Evolutionary conservation across 1,140 invertebrate species (phyloP), one percentile per base, ranked within the genome.

Genomic region (Hydropsyche tenuis): DNA sequence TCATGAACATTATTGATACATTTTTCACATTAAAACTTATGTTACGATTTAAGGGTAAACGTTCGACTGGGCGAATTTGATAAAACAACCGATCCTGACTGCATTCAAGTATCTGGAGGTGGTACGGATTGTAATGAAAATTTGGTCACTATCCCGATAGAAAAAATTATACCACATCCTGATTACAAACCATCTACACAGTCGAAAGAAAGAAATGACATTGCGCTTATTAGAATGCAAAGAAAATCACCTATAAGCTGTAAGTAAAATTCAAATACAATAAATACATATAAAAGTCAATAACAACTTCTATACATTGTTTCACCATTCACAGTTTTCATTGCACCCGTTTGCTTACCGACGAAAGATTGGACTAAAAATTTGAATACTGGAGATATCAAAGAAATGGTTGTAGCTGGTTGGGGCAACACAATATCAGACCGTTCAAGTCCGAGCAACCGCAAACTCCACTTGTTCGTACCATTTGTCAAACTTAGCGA

Each of bases 381-480:
- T n/a, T 27, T 11, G 46, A 30, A 12, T 0, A 46, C 12, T 12
- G 2, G 11, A 4, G 18, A 0, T 4, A 7, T 22, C 4, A 51
- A 3, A 43, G 79, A 43, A 23, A 82, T 90, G 0, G 87, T 85
- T 23, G 87, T 89, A 0, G 90, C 91, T 0, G 92, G 92, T 0
- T 94, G 91, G 90, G 91, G 91, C 11, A 85, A 83, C 18, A 83
- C 86, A 3, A 85, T 87, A 43, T 81, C 48, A 0, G 78, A 68
- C 1, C 78, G 79, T 0, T 78, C 79, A 0, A 87, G 83, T 7
- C 56, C 56, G 9, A 83, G 84, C 73, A 66, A 78, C 14, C 51
- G 80, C 14, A 84, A 84, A 69, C 73, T 81, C 14, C 78, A 81
- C 37, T 77, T 81, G 0, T 73, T 74, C 3, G 14, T 83, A 22